Base-by-base conservation (phyloP, 53 echinoderm and acorn worm species). In the Hippasteria phrygiana region DNA sequence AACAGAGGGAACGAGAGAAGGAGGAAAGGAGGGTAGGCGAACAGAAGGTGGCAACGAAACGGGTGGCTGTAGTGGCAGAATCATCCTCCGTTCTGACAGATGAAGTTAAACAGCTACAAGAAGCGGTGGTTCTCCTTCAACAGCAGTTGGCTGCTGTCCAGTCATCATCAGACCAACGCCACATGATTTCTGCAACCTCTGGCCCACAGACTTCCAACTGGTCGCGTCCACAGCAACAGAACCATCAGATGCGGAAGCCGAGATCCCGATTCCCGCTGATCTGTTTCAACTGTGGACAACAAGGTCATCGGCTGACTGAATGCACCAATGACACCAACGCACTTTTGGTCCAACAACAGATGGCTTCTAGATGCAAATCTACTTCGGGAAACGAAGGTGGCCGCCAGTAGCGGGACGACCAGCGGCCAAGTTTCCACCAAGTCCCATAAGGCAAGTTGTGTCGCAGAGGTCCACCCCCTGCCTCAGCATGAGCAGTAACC, bases 281-380 rank as follows among this genome's bases (percentile, higher is more conserved):
- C 20, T 92, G 93, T 34, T 92, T 81, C 43, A 90, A 88, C 41
- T 93, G 90, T 74, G 93, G 93, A 1, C 73, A 87, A 55, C 18
- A 14, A 17, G 93, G 91, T 8, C 90, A 90, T 70, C 73, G 73
- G 59, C 18, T 82, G 88, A 16, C 43, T 2, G 66, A 31, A 0
- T 93, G 93, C 67, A 54, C 39, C 32, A 82, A 76, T 22, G n/a
- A 45, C 43, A 54, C 71, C 0, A 77, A 93, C 42, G 62, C 93
- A 8, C 37, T 26, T 16, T 6, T 71, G 12, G 93, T 93, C 20
- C 90, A 93, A 34, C 62, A 56, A 1, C 50, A 66, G 14, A 55
- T 91, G 65, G 64, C 62, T 0, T 54, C 74, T 0, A 50, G 91
- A 12, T 91, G 37, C 62, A 65, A 62, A 42, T 27, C 80, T n/a